Conservation (phyloP, 2,113 vertebrate species). For the Gymnarchus niloticus region DNA sequence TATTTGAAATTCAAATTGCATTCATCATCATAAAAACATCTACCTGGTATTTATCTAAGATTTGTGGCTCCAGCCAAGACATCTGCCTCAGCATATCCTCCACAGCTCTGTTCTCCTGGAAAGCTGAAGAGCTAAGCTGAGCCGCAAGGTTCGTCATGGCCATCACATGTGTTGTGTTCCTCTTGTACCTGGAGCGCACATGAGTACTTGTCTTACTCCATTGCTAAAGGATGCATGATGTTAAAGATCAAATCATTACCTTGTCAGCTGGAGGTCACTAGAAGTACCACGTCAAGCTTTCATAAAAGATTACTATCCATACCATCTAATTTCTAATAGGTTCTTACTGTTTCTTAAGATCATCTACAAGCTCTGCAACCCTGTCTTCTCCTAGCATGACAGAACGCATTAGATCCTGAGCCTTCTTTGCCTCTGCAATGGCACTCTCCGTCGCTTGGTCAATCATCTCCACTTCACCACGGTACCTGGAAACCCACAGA, state of each 20-base stretch:
- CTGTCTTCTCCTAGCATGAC: conserved; percentile 47
- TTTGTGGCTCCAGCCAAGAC: conserved; percentile 33
- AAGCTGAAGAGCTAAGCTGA: conserved; percentile 40
- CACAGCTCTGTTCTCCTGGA: conserved; percentile 44
- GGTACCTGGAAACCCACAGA: conserved; percentile 61
- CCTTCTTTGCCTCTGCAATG: conserved; percentile 47
- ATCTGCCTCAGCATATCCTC: conserved; percentile 46
- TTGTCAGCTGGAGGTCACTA: not conserved
- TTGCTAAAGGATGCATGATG: not conserved
- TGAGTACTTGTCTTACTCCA: not conserved
- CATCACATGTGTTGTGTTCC: conserved; percentile 39
- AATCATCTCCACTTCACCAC: conserved; percentile 49
- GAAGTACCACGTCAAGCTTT: no score
- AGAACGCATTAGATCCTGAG: conserved; percentile 47
- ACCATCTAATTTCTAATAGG: not conserved
- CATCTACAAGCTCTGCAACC: conserved; percentile 44
- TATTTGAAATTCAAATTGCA: not conserved
- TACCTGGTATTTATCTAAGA: conserved; percentile 42
- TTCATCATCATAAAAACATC: not conserved
- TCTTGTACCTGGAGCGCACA: conserved; percentile 47
- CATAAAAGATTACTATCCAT: no score
- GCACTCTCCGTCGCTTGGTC: conserved; percentile 49
- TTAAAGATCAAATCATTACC: not conserved
- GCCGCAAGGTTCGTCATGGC: conserved; percentile 43
- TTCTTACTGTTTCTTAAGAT: conserved; percentile 65